Conservation (phyloP, 2,888 invertebrate genomes). For the Dusona sp. region DNA sequence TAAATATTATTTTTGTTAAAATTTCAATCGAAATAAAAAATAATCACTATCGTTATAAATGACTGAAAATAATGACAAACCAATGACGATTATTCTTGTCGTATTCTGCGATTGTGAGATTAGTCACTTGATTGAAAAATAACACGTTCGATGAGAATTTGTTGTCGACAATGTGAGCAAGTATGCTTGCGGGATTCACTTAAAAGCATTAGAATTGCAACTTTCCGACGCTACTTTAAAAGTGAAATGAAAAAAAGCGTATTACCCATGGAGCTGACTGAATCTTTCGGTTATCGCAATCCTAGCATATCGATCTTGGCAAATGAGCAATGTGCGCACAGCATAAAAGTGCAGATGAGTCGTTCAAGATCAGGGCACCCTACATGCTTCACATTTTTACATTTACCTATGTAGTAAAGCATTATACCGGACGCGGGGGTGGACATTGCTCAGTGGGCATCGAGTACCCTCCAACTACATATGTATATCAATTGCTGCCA, state of each 20-base stretch:
- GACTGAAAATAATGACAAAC: no score
- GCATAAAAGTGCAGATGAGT: conserved; percentile 61
- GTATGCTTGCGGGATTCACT: neutral
- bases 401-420: conserved; percentile 14
- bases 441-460: conserved; percentile 79
- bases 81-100: neutral
- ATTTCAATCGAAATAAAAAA: no score
- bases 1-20: no score
- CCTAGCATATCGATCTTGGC: conserved; percentile 79
- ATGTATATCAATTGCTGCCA: neutral
- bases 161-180: no score
- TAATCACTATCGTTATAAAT: no score
- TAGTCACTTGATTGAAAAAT: no score
- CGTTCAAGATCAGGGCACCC: conserved; percentile 66
- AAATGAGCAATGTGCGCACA: conserved; percentile 82
- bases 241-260: neutral
- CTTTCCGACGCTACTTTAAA: no score
- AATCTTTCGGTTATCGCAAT: conserved; percentile 72
- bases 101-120: neutral
- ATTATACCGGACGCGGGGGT: conserved; percentile 76
- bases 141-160: no score
- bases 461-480: conserved; percentile 59
- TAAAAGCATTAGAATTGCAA: no score
- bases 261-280: conserved; percentile 36
- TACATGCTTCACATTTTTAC: neutral